Base-by-base conservation (phyloP, 2,888 invertebrate species). In the Dysmachus trigonus region DNA sequence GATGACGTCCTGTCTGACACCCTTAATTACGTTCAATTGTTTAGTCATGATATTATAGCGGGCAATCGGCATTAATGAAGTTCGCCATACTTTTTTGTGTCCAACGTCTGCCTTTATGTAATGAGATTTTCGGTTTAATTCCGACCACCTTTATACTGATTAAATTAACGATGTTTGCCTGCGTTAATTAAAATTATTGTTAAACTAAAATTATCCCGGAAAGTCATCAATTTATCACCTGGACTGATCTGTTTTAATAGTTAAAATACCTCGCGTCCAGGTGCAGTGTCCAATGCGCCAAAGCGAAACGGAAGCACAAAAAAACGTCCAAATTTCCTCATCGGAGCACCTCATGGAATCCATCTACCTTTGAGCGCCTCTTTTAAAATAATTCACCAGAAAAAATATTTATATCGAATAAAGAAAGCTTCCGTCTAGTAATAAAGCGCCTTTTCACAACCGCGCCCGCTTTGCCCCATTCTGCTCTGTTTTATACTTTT, bases 1-100 rank as follows among this genome's bases (percentile, higher is more conserved):
- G 73, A 85, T 51, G 51, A 81, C 72, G n/a, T 53, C 79, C 73
- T 77, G 81, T 51, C 51, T 81, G 81, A 85, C 86, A 86, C 85
- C 86, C 71, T 85, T 81, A 86, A 86, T 86, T 86, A 81, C 86
- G 81, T 84, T 62, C 77, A 84, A 86, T 84, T 86, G 77, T 85
- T 84, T 86, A 84, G 79, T 86, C 51, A 51, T 38, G 77, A 62
- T 73, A 77, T 85, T 72, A 85, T 71, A 86, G 35, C 71, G 86
- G 79, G 81, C 86, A 79, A 79, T 79, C 33, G 79, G 72, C 73
- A 81, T 53, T 86, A 76, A 86, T 85, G 77, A 77, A 41, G 76
- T 84, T 84, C 79, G 35, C 33, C 74, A 35, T 53, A 31, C 74
- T 35, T 83, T 84, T 83, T 38, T 83, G 73, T 41, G 27, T n/a